These are phyloP conservation scores for Syngnathus acus DNA, from an alignment of 2,797 vertebrate genomes.

Conservation along the genomic window DNA sequence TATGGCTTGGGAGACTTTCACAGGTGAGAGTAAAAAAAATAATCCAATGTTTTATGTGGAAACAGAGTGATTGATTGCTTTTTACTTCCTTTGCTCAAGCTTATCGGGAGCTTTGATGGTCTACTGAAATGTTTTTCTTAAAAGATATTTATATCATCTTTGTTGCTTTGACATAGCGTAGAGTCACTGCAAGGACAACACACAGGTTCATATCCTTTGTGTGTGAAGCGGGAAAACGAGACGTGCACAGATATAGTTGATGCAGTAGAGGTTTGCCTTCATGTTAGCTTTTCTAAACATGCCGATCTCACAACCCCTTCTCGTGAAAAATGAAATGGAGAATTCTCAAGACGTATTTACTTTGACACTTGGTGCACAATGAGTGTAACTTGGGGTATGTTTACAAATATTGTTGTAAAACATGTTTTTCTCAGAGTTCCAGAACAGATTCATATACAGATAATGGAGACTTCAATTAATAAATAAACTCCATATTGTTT, in stretches of 20 bases:
- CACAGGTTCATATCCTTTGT: neutral
- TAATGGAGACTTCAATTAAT: no score
- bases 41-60: slow-evolving; percentile 19
- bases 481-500: no score
- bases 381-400: neutral
- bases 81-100: slow-evolving; percentile 25
- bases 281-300: neutral
- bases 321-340: neutral
- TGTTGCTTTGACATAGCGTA: slow-evolving; percentile 21
- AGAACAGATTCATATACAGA: neutral
- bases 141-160: slow-evolving; percentile 10
- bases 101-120: slow-evolving; percentile 39
- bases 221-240: neutral
- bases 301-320: neutral
- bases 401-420: neutral
- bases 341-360: neutral
- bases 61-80: slow-evolving; percentile 31
- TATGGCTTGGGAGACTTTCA: slow-evolving; percentile 55
- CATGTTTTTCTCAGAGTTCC: neutral
- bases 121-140: slow-evolving; percentile 9
- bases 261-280: neutral
- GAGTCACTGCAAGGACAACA: slow-evolving; percentile 1
- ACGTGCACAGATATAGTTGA: neutral
- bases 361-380: no score
- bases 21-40: slow-evolving; percentile 27